Evolutionary conservation across 37 sponge, comb jelly and placozoan species (phyloP), one percentile per base, ranked within the genome.

Genomic region (Diacarnus erythraeanus): DNA sequence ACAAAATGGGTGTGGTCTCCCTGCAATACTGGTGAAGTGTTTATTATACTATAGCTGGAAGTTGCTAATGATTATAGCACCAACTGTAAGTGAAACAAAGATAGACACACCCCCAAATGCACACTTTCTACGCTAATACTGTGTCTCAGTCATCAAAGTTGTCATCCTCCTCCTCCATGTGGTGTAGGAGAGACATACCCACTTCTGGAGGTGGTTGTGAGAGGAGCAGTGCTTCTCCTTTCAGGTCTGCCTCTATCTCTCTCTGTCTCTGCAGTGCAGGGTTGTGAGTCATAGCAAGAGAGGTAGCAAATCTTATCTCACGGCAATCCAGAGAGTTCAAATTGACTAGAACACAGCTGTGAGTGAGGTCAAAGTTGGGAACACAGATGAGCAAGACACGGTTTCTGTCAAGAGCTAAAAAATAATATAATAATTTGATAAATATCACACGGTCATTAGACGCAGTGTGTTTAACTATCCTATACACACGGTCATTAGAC

Each of bases 311-410:
- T 2, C 47, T 27, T 39, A 87, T 15, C 76, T 81, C 82, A 47
- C 60, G 31, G 38, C 94, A 93, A 31, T 88, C 91, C 59, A 93
- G 77, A 4, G 88, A 85, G 1, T 57, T 35, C 38, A 93, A 69
- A 68, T 90, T 90, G 9, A 96, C 83, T 29, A 96, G 76, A 18
- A 87, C 97, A 74, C 85, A 87, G 59, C 91, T 91, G 47, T 94
- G 91, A 0, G 90, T 90, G 34, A 85, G 51, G 69, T 86, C 87
- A 86, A 98, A 98, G 69, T 77, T 69, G 21, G 99, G 99, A 21
- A 98, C 92, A 22, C 73, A 37, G 3, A 98, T 58, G 30, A 95
- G 74, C 42, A 93, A 80, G 1, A 84, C 64, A 3, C n/a, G n/a
- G n/a, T n/a, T n/a, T n/a, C n/a, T n/a, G n/a, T n/a, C n/a, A n/a